These are phyloP conservation scores for Myotis davidii DNA, from an alignment of 2,113 vertebrate genomes.

Conservation along the genomic window DNA sequence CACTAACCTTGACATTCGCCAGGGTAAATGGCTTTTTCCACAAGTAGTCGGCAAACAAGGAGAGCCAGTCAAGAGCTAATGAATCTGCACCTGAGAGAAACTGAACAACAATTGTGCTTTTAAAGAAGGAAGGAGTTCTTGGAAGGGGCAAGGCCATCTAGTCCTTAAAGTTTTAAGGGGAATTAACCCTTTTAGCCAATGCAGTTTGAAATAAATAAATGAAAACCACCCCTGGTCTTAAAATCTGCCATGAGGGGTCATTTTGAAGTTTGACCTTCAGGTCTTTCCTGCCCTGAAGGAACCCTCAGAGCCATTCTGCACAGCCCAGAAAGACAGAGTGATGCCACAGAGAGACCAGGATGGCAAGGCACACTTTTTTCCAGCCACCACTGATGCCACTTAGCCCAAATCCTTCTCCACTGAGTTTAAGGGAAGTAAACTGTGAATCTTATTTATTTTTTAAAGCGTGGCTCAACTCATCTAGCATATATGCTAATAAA, in stretches of 20 bases:
- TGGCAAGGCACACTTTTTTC: neutral
- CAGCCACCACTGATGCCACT: neutral
- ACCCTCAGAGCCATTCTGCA: neutral
- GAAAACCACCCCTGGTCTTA: neutral
- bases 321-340: neutral
- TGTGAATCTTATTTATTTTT: neutral
- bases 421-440: conserved; percentile 36
- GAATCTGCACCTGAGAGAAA: conserved; percentile 89
- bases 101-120: conserved; percentile 87
- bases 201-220: conserved; percentile 20
- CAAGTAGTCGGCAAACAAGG: conserved; percentile 92
- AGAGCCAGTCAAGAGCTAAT: conserved; percentile 90
- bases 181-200: conserved; percentile 69
- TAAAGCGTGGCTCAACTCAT: neutral
- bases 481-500: neutral
- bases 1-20: conserved; percentile 97
- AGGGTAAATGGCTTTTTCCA: conserved; percentile 95
- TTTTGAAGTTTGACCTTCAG: neutral
- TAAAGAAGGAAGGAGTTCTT: conserved; percentile 83
- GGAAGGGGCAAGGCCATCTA: conserved; percentile 59
- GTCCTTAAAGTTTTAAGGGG: conserved; percentile 62
- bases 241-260: neutral
- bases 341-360: neutral
- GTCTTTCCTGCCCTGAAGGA: neutral
- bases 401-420: neutral